phyloP scores from a whole-genome alignment of 2,888 invertebrate genomes.

The Microplitis manilae region DNA sequence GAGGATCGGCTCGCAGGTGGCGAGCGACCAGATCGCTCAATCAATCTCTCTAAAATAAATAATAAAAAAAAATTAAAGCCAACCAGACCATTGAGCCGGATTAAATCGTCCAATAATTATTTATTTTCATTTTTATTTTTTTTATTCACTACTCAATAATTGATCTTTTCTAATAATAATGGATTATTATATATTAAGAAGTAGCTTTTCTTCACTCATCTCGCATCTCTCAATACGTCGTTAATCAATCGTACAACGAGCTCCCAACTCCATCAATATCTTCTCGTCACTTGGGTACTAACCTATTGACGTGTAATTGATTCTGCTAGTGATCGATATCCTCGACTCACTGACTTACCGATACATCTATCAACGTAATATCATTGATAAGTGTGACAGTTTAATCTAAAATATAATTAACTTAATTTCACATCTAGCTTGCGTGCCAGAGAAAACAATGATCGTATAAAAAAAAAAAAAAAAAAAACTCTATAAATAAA shows the following conservation, averaged over 20 bases:
- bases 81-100: constrained; percentile 7
- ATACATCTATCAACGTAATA: constrained; percentile 7
- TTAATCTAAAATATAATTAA: not conserved
- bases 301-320: constrained; percentile 21
- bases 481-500: too few species aligned
- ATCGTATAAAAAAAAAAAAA: too few species aligned
- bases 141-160: constrained; percentile 14
- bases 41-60: constrained; percentile 29
- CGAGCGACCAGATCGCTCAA: constrained; percentile 34
- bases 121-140: constrained; percentile 10
- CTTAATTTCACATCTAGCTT: not conserved
- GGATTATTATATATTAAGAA: not conserved
- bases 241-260: constrained; percentile 16
- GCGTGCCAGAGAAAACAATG: too few species aligned
- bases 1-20: constrained; percentile 32
- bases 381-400: not conserved
- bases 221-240: constrained; percentile 14
- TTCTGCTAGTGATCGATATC: constrained; percentile 20
- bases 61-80: constrained; percentile 17
- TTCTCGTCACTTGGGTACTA: constrained; percentile 15
- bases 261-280: constrained; percentile 19
- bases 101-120: constrained; percentile 26
- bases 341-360: not conserved
- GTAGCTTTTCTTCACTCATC: constrained; percentile 2
- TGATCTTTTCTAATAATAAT: constrained; percentile 13